Base-by-base conservation (phyloP, 2,888 invertebrate species). In the Cheilosia variabilis region DNA sequence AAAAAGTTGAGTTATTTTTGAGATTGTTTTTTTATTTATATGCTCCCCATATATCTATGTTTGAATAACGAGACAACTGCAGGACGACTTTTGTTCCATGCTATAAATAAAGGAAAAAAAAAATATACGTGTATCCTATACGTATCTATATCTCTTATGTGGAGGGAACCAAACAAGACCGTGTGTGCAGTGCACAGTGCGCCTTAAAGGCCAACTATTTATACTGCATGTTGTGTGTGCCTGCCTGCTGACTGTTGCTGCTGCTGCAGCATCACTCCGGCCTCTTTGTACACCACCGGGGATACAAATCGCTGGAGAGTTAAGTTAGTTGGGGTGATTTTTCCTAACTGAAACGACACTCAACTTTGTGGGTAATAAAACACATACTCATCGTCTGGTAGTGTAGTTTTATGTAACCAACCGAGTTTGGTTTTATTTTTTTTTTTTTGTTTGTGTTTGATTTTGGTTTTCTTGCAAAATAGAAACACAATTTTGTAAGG, bases 11-110 rank as follows among this genome's bases (percentile, higher is more conserved):
- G 82, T 83, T 83, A 83, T 78, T 80, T 84, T 84, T 66, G 57
- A 60, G 57, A 68, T 57, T 37, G 37, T 37, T 37, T 66, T 53
- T 77, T 63, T 76, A 71, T 72, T 72, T 63, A 63, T 81, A 58
- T 77, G 81, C 77, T 81, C 77, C 47, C 86, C 81, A 81, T 86
- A 86, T 81, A 77, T 86, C 86, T 86, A 77, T 81, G 80, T 72
- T 86, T 86, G 86, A 86, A 86, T 86, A 86, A 86, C 86, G 86
- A 86, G 86, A 81, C 86, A 86, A 81, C 86, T 81, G 76, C 72
- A 86, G 76, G 81, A 81, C 86, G 81, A 81, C 86, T 86, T 86
- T 86, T 81, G 86, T 86, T 76, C 71, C 62, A 53, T 47, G 80
- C 69, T 71, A 66, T 72, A 76, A 80, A 86, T 66, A 60, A 66